Evolutionary conservation across 2,888 invertebrate species (phyloP).

Genomic region (Callyntrura sp.): DNA sequence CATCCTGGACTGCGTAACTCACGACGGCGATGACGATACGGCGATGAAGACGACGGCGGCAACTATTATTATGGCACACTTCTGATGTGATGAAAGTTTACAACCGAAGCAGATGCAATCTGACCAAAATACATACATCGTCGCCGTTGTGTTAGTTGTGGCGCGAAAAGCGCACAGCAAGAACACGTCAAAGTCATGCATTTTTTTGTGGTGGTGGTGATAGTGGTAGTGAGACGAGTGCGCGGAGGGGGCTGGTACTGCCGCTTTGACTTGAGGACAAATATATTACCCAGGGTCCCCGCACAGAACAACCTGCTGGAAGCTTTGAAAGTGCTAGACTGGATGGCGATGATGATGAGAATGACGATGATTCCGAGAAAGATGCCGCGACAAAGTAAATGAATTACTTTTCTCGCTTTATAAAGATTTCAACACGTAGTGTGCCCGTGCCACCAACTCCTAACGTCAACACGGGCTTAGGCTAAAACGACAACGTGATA

Average conservation of each 20-base stretch:
- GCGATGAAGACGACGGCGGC: background rate
- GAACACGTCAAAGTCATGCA: slow-evolving; percentile 55
- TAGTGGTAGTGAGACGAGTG: slow-evolving; percentile 17
- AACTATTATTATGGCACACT: slow-evolving; percentile 46
- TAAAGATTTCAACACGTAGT: slow-evolving; percentile 68
- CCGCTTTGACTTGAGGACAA: slow-evolving; percentile 30
- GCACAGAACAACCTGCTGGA: slow-evolving; percentile 32
- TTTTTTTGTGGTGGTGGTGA: slow-evolving; percentile 47
- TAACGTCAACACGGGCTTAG: slow-evolving; percentile 35
- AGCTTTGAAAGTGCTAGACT: slow-evolving; percentile 20
- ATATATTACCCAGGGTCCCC: slow-evolving; percentile 38
- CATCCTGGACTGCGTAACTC: slow-evolving; percentile 63
- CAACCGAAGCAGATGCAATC: background rate
- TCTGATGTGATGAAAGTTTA: slow-evolving; percentile 29
- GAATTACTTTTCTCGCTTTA: slow-evolving; percentile 66
- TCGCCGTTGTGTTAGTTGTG: slow-evolving; percentile 16
- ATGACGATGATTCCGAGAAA: slow-evolving; percentile 41
- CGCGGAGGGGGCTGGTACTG: slow-evolving; percentile 4
- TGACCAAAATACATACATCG: slow-evolving; percentile 27
- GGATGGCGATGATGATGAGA: background rate
- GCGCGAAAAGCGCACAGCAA: slow-evolving; percentile 33
- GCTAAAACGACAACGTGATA: slow-evolving; percentile 10
- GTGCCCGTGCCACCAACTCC: background rate
- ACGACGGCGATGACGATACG: slow-evolving; percentile 52
- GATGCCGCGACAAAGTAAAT: slow-evolving; percentile 61